Evolutionary conservation across 2,113 vertebrate genomes (phyloP).

Genomic region (Motacilla alba): DNA sequence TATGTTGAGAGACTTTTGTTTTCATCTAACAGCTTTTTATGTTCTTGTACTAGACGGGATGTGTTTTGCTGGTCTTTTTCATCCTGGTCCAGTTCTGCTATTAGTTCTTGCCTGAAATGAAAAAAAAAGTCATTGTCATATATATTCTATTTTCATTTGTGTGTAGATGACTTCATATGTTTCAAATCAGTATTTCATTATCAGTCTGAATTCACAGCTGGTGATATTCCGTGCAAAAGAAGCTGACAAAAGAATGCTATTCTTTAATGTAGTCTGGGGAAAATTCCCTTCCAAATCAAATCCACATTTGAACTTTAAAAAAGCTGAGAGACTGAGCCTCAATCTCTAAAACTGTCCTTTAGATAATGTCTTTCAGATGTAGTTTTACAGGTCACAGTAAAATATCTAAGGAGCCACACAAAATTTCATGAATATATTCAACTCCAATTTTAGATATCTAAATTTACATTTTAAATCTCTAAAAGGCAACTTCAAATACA

Average conservation of each 20-base stretch:
- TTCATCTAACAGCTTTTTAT: conserved; percentile 98
- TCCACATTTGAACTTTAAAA: background rate
- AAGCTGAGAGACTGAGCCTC: background rate
- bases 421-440: background rate
- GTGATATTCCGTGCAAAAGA: background rate
- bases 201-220: background rate
- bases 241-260: background rate
- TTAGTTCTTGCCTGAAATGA: conserved; percentile 88
- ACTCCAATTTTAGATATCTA: background rate
- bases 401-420: background rate
- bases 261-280: background rate
- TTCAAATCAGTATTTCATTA: background rate
- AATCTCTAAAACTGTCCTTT: background rate
- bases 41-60: conserved; percentile 97
- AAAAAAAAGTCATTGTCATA: background rate
- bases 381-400: background rate
- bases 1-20: conserved; percentile 98
- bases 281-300: background rate
- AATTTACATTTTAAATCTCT: background rate
- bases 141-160: background rate
- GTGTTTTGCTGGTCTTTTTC: conserved; percentile 99
- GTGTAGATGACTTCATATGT: background rate
- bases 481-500: background rate
- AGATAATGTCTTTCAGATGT: background rate
- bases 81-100: conserved; percentile 98